phyloP scores from a whole-genome alignment of 1,140 invertebrate genomes.

The Drosophila erecta region DNA sequence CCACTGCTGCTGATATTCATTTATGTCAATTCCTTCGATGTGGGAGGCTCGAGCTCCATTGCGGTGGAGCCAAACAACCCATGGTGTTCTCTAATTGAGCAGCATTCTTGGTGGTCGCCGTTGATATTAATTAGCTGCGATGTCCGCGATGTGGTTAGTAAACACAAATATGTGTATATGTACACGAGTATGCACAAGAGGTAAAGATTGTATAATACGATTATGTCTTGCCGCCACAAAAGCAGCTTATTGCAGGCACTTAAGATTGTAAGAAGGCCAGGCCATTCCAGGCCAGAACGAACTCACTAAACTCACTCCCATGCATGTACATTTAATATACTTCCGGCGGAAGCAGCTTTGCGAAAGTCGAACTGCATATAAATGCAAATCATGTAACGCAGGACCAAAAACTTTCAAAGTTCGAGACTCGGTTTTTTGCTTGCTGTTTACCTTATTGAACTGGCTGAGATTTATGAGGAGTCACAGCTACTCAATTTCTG shows the following conservation, averaged over 20 bases:
- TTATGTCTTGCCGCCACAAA: conserved; percentile 24
- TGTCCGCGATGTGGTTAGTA: conserved; percentile 16
- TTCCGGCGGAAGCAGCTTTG: conserved; percentile 43
- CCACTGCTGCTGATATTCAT: conserved; percentile 52
- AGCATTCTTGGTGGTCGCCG: conserved; percentile 55
- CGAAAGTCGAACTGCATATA: conserved; percentile 51
- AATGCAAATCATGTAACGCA: conserved; percentile 55
- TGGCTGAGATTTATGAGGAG: conserved; percentile 72
- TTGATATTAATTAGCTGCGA: conserved; percentile 58
- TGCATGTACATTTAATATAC: conserved; percentile 57
- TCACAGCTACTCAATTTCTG: conserved; percentile 75
- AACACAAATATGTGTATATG: background rate
- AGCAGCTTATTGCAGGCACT: conserved; percentile 17
- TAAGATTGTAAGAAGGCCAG: conserved; percentile 8
- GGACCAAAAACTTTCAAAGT: conserved; percentile 39
- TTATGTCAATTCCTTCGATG: conserved; percentile 64
- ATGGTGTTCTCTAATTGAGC: conserved; percentile 68
- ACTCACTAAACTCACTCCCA: conserved; percentile 5
- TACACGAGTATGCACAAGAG: background rate
- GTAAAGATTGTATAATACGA: conserved; percentile 15
- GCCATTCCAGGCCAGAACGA: background rate
- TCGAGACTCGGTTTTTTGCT: conserved; percentile 56
- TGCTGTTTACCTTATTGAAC: conserved; percentile 76
- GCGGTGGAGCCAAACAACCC: conserved; percentile 7
- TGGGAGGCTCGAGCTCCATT: conserved; percentile 34